These are phyloP conservation scores for Bradypodion pumilum DNA, from an alignment of 2,797 vertebrate genomes.

Conservation along the genomic window DNA sequence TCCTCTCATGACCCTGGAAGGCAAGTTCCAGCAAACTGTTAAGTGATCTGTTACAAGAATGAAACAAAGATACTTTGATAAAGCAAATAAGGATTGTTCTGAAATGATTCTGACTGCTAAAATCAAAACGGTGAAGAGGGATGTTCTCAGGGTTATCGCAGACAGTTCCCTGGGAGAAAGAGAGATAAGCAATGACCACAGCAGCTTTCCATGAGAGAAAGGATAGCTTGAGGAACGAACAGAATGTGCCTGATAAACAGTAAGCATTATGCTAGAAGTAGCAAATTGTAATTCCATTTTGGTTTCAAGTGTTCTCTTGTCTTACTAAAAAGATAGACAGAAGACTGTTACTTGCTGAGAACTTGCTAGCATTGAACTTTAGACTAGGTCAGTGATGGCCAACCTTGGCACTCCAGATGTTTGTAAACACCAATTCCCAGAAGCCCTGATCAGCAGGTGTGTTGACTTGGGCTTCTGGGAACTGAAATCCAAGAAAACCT, in stretches of 20 bases:
- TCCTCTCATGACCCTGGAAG: background rate
- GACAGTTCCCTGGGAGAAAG: background rate
- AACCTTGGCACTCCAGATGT: too few relatives aligned
- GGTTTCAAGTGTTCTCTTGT: background rate
- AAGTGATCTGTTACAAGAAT: background rate
- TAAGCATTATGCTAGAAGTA: background rate
- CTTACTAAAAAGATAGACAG: background rate
- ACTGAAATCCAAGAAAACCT: too few relatives aligned
- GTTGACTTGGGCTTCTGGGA: too few relatives aligned
- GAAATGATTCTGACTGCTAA: background rate
- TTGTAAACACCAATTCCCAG: too few relatives aligned
- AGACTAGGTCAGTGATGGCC: background rate
- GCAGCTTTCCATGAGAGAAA: background rate
- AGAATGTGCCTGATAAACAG: background rate
- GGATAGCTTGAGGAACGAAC: background rate
- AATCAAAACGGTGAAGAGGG: background rate
- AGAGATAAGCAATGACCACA: background rate
- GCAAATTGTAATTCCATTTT: background rate
- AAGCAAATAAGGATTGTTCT: background rate
- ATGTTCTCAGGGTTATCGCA: fast-evolving
- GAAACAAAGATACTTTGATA: fast-evolving
- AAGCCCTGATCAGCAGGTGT: too few relatives aligned
- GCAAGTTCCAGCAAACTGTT: background rate
- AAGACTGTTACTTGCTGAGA: background rate
- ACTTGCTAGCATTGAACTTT: background rate